Base-by-base conservation (phyloP, 2,113 vertebrate species). In the Ploceus nigricollis region DNA sequence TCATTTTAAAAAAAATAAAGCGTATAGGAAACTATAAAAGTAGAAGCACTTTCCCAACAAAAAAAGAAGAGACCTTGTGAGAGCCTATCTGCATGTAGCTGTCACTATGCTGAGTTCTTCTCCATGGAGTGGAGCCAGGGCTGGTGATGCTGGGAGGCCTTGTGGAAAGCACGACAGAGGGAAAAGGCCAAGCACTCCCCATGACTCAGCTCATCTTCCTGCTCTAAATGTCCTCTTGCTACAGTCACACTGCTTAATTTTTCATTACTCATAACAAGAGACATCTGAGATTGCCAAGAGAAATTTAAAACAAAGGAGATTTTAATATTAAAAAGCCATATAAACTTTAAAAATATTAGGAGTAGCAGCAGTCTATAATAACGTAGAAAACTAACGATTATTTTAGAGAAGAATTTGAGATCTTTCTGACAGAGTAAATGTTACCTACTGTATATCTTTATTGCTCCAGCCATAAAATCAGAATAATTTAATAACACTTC, bases 181-280 rank as follows among this genome's bases (percentile, higher is more conserved):
- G 70, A 88, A 90, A 85, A 94, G 86, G 44, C 68, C 90, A 63
- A 8, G 20, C 11, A 16, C 64, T 88, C 86, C 51, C 80, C 7
- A 5, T 96, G 93, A 95, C 58, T 94, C 95, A 96, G 70, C 88
- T 90, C 85, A 66, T 88, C 81, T 90, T 70, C 68, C 64, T 91
- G 78, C 23, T 94, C 57, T 81, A 23, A 65, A 61, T 85, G 81
- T 96, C 81, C 89, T 87, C 35, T 83, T 35, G 86, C 69, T 77
- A 39, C 70, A 77, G 58, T 90, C 84, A 93, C 48, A 45, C 33
- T 90, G 28, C 23, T 93, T 54, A 85, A 58, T 89, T 95, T 95
- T 79, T 94, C 82, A 83, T 96, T 96, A 82, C 94, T 97, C 84
- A 92, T 81, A 87, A 58, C 15, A 68, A 81, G 47, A 86, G 21